Percentiles rank a stretch among this genome's conserved stretches.
Conservation (phyloP, 2,888 invertebrate genomes). For the Phalera bucephala region DNA sequence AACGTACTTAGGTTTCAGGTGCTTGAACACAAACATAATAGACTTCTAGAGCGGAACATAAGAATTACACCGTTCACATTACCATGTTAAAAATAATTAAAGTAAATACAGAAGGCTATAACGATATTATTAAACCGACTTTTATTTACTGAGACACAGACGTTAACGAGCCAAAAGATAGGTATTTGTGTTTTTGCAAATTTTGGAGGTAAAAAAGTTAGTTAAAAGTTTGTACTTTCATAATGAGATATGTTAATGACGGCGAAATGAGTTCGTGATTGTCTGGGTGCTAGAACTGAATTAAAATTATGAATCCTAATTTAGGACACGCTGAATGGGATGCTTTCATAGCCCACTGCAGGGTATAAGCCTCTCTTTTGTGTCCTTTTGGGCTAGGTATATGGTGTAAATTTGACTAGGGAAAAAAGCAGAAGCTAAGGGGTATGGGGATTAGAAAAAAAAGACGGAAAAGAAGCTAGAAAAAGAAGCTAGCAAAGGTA, state of each 20-base stretch:
- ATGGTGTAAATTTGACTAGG: too few species aligned
- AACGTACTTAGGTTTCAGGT: too few species aligned
- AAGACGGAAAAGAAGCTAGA: too few species aligned
- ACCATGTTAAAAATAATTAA: constrained; percentile 34
- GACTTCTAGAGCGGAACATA: constrained; percentile 13
- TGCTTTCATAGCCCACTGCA: too few species aligned
- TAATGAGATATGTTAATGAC: constrained; percentile 28
- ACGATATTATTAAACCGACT: constrained; percentile 22
- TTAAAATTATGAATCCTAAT: too few species aligned
- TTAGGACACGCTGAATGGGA: too few species aligned
- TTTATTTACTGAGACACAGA: constrained; percentile 30
- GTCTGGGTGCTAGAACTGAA: constrained; percentile 4
- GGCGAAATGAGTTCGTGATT: constrained; percentile 6
- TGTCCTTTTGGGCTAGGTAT: too few species aligned
- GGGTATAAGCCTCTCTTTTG: too few species aligned
- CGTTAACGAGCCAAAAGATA: constrained; percentile 26
- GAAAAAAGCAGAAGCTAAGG: too few species aligned
- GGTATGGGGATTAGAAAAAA: too few species aligned
- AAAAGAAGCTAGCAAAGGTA: too few species aligned
- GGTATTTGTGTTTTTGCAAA: constrained; percentile 27
- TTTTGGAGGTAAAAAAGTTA: constrained; percentile 12
- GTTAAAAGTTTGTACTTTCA: constrained; percentile 13
- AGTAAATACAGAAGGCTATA: constrained; percentile 31
- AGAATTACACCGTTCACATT: constrained; percentile 24
- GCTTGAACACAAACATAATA: constrained; percentile 4